Evolutionary conservation across 2,113 vertebrate species (phyloP).

Genomic region (Ptyas mucosa): DNA sequence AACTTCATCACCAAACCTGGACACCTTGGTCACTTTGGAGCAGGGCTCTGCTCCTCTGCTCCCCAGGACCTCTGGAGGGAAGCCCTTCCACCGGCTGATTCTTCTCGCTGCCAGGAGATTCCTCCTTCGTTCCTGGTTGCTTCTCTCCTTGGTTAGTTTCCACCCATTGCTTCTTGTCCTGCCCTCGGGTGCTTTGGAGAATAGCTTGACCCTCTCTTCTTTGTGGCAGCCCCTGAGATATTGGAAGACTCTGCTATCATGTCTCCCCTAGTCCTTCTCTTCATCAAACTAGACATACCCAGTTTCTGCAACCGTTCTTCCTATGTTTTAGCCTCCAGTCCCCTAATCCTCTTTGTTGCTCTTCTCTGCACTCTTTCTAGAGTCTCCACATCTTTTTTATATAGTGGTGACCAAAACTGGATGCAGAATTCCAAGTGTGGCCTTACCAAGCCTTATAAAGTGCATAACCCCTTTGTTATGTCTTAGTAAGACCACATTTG

Average conservation of each 20-base stretch:
- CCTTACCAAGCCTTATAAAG: neutral
- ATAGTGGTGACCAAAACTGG: neutral
- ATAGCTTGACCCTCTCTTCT: neutral
- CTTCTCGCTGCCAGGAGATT: neutral
- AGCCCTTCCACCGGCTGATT: neutral
- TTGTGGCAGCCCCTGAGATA: neutral
- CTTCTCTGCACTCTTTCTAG: neutral
- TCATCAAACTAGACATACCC: neutral
- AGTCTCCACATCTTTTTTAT: neutral
- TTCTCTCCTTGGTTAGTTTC: neutral
- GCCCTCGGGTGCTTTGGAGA: neutral
- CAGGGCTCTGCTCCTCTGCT: neutral
- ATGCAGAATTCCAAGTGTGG: neutral
- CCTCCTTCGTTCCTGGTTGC: neutral
- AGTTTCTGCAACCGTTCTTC: neutral
- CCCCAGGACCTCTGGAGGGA: neutral
- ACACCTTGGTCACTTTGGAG: neutral
- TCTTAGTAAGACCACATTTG: neutral
- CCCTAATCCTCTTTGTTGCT: neutral
- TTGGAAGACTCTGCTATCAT: rapidly evolving
- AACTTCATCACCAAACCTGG: neutral
- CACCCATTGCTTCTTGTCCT: neutral
- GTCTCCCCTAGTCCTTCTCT: rapidly evolving
- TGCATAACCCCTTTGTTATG: neutral
- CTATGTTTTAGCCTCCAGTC: neutral